These are phyloP conservation scores for Forpus xanthops DNA, from an alignment of 2,797 vertebrate genomes.

Conservation along the genomic window DNA sequence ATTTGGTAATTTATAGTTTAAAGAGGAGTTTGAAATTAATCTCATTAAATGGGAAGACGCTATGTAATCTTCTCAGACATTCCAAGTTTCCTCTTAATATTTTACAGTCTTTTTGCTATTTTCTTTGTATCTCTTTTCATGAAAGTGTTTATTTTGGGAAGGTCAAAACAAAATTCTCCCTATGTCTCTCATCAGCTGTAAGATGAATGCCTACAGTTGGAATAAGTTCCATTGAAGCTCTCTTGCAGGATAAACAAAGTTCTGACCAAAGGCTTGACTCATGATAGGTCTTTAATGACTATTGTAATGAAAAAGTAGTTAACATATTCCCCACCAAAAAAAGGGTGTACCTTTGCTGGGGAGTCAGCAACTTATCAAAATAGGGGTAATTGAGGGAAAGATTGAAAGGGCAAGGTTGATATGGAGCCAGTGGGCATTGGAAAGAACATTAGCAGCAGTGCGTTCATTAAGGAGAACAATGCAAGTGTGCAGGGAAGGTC, in stretches of 20 bases:
- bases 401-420: background rate
- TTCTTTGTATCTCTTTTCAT: slow-evolving; percentile 64
- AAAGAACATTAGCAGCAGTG: background rate
- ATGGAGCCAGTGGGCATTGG: background rate
- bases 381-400: background rate
- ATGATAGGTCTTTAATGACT: slow-evolving; percentile 68
- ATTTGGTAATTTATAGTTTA: slow-evolving; percentile 23
- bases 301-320: slow-evolving; percentile 65
- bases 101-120: slow-evolving; percentile 62
- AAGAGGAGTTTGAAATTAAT: slow-evolving; percentile 26
- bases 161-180: slow-evolving; percentile 63
- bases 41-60: slow-evolving; percentile 34
- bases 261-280: slow-evolving; percentile 35
- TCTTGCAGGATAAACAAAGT: slow-evolving; percentile 57
- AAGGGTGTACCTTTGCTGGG: background rate
- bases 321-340: background rate
- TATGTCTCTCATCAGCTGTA: slow-evolving; percentile 51
- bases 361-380: slow-evolving; percentile 34
- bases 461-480: background rate
- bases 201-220: slow-evolving; percentile 57
- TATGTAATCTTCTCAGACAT: slow-evolving; percentile 29
- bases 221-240: slow-evolving; percentile 46
- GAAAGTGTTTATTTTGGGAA: slow-evolving; percentile 61
- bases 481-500: background rate
- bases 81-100: slow-evolving; percentile 45